Base-by-base conservation (phyloP, 2,113 vertebrate genomes). In the Leuciscus idus region DNA sequence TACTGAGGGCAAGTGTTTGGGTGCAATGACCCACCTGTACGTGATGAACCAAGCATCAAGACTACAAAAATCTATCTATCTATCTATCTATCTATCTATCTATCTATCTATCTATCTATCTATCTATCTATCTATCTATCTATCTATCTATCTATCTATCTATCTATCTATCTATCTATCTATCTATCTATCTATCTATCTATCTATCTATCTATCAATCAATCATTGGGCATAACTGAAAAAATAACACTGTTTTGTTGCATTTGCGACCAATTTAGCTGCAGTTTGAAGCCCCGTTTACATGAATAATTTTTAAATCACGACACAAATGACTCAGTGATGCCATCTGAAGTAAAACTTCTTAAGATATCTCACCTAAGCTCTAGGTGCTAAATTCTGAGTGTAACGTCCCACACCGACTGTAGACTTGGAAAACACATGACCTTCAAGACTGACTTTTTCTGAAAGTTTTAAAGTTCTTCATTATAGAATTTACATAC, bases 11-110 rank as follows among this genome's bases (percentile, higher is more conserved):
- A 28, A 66, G 15, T 12, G 30, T 66, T 36, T 23, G 85, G 57
- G 80, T 68, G 85, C 84, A 84, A 81, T 89, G 82, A 86, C 57
- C 84, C 84, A 88, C 74, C 5, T 23, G 7, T n/a, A 48, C 13
- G 12, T 50, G 3, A 50, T 50, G 1, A 50, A 50, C 36, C 36
- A 39, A 33, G 33, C 3, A 33, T 33, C 33, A 33, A 39, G 12
- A 50, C 12, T 50, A 13, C 48, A 50, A 50, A 50, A 0, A 50
- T 50, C 33, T 36, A 36, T 36, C 33, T 36, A 36, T 36, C 33
- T 36, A 33, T 33, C 33, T 33, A 33, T 33, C 33, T 36, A 36
- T 36, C 33, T 36, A 36, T 36, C 33, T 36, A 33, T 33, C 33
- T 33, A 33, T 33, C 33, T 33, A 33, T 36, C 33, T 26, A 26